Evolutionary conservation across 2,797 vertebrate species (phyloP).

Genomic region (Macroramphosus scolopax): DNA sequence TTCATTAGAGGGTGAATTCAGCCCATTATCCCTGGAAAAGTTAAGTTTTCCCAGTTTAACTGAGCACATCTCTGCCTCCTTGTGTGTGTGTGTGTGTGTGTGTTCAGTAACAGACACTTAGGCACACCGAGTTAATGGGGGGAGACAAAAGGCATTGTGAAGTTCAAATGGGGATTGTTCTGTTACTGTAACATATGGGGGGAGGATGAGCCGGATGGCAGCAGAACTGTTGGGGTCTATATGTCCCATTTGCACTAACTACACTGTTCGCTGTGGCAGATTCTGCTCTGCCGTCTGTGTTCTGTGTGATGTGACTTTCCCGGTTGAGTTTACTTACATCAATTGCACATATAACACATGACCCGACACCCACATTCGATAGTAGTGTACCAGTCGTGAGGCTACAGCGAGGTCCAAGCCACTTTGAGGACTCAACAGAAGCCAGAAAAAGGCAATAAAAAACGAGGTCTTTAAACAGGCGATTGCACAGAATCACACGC

Average conservation of each 20-base stretch:
- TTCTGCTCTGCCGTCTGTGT: slow-evolving; percentile 29
- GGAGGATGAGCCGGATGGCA: slow-evolving; percentile 49
- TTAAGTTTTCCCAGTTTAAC: slow-evolving; percentile 56
- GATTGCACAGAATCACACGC: slow-evolving; percentile 3
- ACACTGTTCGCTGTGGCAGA: slow-evolving; percentile 28
- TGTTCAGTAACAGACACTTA: slow-evolving; percentile 51
- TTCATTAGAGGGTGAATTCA: slow-evolving; percentile 67
- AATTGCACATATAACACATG: too few species aligned
- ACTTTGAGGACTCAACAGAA: slow-evolving; percentile 11
- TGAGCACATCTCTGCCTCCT: slow-evolving; percentile 46
- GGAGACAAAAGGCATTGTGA: slow-evolving; percentile 60
- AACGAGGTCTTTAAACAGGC: not conserved
- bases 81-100: slow-evolving; percentile 25
- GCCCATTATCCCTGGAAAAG: slow-evolving; percentile 57
- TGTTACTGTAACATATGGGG: slow-evolving; percentile 70
- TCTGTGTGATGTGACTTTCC: too few species aligned
- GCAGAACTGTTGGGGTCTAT: slow-evolving; percentile 54
- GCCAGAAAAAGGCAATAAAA: slow-evolving; percentile 8
- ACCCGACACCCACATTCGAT: too few species aligned
- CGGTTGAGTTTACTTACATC: too few species aligned
- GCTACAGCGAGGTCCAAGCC: not conserved
- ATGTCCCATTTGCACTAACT: slow-evolving; percentile 63
- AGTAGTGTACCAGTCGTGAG: too few species aligned
- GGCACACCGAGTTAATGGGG: slow-evolving; percentile 67
- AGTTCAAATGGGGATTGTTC: slow-evolving; percentile 53